Evolutionary conservation across 2,113 vertebrate genomes (phyloP).

Genomic region (Melanotaenia duboulayi): DNA sequence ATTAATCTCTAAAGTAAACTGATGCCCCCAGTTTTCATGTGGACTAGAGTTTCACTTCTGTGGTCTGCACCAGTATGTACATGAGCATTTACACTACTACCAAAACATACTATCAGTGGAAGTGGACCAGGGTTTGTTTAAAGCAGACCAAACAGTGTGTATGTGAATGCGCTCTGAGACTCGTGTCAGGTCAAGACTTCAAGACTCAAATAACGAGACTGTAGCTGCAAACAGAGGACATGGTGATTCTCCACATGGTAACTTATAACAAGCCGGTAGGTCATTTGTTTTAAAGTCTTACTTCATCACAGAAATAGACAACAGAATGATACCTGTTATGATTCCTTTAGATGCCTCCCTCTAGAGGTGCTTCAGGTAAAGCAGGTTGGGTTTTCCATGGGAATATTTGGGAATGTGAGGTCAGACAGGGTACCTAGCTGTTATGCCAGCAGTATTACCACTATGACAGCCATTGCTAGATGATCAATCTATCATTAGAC

Average conservation of each 20-base stretch:
- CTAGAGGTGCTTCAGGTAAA: slow-evolving; percentile 30
- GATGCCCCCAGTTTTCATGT: too few species aligned
- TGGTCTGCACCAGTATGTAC: too few species aligned
- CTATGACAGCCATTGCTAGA: too few species aligned
- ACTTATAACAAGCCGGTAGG: slow-evolving; percentile 17
- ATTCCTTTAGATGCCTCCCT: slow-evolving; percentile 22
- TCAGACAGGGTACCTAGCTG: not conserved
- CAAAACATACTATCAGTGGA: too few species aligned
- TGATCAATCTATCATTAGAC: too few species aligned
- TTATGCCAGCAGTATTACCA: too few species aligned
- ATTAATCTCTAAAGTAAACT: too few species aligned
- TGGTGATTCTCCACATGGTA: slow-evolving; percentile 10
- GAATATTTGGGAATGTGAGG: not conserved
- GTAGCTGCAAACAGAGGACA: not conserved
- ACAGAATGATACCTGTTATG: slow-evolving; percentile 19
- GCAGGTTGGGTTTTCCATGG: slow-evolving; percentile 5
- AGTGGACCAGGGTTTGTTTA: too few species aligned
- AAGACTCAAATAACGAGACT: slow-evolving; percentile 6
- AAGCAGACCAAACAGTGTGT: too few species aligned
- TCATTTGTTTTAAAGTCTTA: slow-evolving; percentile 4
- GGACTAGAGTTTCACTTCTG: too few species aligned
- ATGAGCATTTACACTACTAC: too few species aligned
- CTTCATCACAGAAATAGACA: slow-evolving; percentile 26
- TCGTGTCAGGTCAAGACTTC: slow-evolving; percentile 15
- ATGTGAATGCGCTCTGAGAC: slow-evolving; percentile 36